phyloP scores from a whole-genome alignment of 2,113 vertebrate species.

The Galemys pyrenaicus region DNA sequence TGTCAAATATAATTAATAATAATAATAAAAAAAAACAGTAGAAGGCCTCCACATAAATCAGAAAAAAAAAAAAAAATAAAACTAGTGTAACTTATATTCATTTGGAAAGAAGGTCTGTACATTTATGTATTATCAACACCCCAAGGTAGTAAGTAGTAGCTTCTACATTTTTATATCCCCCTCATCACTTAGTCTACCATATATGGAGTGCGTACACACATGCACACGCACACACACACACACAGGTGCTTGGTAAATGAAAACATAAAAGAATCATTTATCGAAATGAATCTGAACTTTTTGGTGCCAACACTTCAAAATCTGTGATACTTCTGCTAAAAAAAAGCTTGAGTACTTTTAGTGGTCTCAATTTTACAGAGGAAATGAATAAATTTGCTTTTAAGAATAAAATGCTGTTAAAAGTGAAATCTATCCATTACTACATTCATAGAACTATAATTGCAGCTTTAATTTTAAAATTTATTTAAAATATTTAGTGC shows the following conservation, averaged over 20 bases:
- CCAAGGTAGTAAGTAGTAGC: not conserved
- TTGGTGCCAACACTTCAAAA: not conserved
- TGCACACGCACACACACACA: not conserved
- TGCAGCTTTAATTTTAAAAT: constrained; percentile 34
- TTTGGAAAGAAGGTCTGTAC: not conserved
- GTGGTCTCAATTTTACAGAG: not conserved
- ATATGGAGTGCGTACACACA: not conserved
- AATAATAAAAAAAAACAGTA: no score
- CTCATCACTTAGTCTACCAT: not conserved
- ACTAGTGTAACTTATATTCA: not conserved
- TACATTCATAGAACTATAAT: not conserved
- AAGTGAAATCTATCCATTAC: not conserved
- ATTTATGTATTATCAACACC: not conserved
- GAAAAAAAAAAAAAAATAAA: no score
- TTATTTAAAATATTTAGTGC: not conserved
- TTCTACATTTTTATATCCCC: not conserved
- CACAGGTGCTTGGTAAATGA: not conserved
- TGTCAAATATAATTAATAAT: no score
- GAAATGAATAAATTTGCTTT: not conserved
- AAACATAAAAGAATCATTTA: constrained; percentile 1
- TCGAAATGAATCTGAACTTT: constrained; percentile 13
- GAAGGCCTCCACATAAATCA: no score
- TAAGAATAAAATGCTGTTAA: constrained; percentile 1
- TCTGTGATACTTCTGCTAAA: not conserved
- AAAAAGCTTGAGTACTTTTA: not conserved